A percentile compares a stretch with the other conserved stretches of the same genome.
These are phyloP conservation scores for Amphilophus citrinellus DNA, from an alignment of 2,113 vertebrate genomes.

Conservation along the genomic window DNA sequence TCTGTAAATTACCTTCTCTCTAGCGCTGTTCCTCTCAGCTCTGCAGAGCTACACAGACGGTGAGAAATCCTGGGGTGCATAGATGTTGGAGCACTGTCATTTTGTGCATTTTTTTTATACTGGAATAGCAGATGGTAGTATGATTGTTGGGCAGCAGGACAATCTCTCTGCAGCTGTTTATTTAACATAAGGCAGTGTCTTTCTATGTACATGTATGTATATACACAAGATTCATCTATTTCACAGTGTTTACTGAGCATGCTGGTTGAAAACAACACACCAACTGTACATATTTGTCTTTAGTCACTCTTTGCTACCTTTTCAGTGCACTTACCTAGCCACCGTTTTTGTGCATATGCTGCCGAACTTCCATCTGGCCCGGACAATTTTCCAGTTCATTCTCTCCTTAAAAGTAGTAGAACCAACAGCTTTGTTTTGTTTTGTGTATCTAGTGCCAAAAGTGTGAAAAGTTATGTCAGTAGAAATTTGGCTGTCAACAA, in stretches of 20 bases:
- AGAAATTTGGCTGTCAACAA: conserved; percentile 16
- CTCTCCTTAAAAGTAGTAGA: conserved; percentile 9
- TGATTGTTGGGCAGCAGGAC: conserved; percentile 22
- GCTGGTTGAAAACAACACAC: conserved; percentile 59
- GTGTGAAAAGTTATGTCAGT: conserved; percentile 1
- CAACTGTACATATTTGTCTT: conserved; percentile 44
- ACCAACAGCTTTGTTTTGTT: conserved; percentile 39
- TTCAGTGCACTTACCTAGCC: neutral
- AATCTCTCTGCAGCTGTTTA: conserved; percentile 1
- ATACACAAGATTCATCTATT: conserved; percentile 11
- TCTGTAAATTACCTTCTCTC: conserved; percentile 9
- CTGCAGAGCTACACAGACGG: conserved; percentile 11
- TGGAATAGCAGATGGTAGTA: neutral
- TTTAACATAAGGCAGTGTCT: conserved; percentile 3
- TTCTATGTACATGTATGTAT: conserved; percentile 17
- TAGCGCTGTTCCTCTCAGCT: conserved; percentile 33
- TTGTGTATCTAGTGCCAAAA: conserved; percentile 28
- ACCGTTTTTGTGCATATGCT: neutral
- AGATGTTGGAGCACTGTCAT: conserved; percentile 13
- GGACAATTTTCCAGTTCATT: conserved; percentile 23
- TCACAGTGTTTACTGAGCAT: conserved; percentile 62
- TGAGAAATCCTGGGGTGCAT: conserved; percentile 22
- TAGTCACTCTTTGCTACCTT: neutral
- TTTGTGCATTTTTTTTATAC: neutral
- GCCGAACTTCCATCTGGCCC: neutral